phyloP scores from a whole-genome alignment of 1,140 invertebrate genomes.

The Neelides sp. region DNA sequence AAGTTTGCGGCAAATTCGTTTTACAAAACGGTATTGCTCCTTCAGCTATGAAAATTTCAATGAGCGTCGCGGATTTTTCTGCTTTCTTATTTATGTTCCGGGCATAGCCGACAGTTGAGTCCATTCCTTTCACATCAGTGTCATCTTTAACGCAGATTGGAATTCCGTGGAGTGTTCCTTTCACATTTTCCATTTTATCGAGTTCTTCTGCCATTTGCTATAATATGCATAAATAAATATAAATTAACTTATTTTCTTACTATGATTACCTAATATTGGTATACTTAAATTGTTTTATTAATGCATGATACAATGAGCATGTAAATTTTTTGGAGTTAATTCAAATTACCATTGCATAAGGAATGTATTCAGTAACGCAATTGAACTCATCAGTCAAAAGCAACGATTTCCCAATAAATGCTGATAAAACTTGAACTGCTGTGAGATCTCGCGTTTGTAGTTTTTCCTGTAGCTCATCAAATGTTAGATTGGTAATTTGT shows the following conservation, averaged over 20 bases:
- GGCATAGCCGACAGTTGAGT: slow-evolving; percentile 36
- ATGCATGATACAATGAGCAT: too few relatives aligned
- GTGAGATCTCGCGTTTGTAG: slow-evolving; percentile 24
- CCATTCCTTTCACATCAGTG: slow-evolving; percentile 36
- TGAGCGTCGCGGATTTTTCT: slow-evolving; percentile 31
- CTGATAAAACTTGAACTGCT: slow-evolving; percentile 23
- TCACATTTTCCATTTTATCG: slow-evolving; percentile 26
- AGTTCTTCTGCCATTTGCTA: slow-evolving; percentile 31
- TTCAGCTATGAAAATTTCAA: slow-evolving; percentile 31
- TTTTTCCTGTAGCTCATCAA: slow-evolving; percentile 15
- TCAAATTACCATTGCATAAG: slow-evolving; percentile 26
- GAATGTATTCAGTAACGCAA: slow-evolving; percentile 32
- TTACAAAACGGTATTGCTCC: slow-evolving; percentile 37
- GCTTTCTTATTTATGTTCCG: slow-evolving; percentile 33
- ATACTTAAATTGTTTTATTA: too few relatives aligned
- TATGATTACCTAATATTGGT: background rate
- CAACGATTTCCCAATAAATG: slow-evolving; percentile 25
- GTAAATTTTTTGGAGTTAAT: too few relatives aligned
- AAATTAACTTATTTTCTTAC: background rate
- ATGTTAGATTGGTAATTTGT: slow-evolving; percentile 18
- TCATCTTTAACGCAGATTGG: slow-evolving; percentile 34
- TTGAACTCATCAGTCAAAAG: slow-evolving; percentile 31
- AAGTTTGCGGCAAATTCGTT: slow-evolving; percentile 36
- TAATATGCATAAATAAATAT: background rate
- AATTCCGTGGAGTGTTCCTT: slow-evolving; percentile 32